A percentile compares a stretch with the other conserved stretches of the same genome.
Evolutionary conservation across 2,888 invertebrate species (phyloP).

Genomic region (Noctua comes): DNA sequence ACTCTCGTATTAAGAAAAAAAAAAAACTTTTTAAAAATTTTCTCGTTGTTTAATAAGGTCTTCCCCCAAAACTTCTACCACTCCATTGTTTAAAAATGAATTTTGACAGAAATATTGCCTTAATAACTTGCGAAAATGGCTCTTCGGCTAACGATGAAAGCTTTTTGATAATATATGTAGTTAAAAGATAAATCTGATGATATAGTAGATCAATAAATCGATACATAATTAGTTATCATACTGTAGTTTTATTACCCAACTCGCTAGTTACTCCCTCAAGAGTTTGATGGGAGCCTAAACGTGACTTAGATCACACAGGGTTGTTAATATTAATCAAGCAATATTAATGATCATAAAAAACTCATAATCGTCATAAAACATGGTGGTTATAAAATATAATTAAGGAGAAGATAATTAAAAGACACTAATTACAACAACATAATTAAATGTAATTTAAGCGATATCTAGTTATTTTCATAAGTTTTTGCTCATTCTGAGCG

Average conservation of each 20-base stretch:
- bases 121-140: not conserved
- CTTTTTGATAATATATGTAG: not conserved
- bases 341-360: constrained; percentile 23
- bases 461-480: not conserved
- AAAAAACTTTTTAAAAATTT: not conserved
- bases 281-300: not conserved
- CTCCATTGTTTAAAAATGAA: not conserved
- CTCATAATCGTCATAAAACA: constrained; percentile 7
- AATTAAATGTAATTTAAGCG: not conserved
- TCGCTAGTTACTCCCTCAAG: constrained; percentile 23
- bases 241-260: constrained; percentile 17
- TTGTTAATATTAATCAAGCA: constrained; percentile 29
- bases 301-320: constrained; percentile 17
- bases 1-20: not conserved
- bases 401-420: constrained; percentile 7
- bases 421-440: not conserved
- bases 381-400: constrained; percentile 14
- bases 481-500: not conserved
- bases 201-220: constrained; percentile 10
- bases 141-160: not conserved
- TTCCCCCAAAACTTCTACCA: not conserved
- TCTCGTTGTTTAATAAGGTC: not conserved
- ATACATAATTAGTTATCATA: constrained; percentile 5
- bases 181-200: not conserved
- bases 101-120: not conserved